Conservation (phyloP, 2,888 invertebrate species). For the Slavum lentiscoides region DNA sequence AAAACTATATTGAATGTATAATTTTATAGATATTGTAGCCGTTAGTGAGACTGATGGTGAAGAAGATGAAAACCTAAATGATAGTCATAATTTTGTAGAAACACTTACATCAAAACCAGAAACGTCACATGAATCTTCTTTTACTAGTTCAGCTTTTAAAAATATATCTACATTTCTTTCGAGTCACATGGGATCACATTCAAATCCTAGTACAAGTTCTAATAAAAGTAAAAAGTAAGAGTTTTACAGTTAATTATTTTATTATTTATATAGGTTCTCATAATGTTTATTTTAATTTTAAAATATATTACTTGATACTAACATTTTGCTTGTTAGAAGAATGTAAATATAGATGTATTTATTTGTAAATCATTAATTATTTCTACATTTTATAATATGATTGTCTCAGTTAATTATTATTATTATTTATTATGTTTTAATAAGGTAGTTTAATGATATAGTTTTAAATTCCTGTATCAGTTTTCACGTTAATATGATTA, state of each 20-base stretch:
- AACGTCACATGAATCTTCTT: constrained; percentile 57
- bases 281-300: not conserved
- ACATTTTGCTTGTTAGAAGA: no score
- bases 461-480: not conserved
- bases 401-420: no score
- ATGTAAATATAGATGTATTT: no score
- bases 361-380: no score
- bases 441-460: no score
- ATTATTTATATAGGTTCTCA: not conserved
- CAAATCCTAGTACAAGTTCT: constrained; percentile 24
- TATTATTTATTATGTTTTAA: no score
- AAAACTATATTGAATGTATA: not conserved
- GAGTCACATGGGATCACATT: constrained; percentile 41
- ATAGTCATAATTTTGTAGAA: constrained; percentile 55
- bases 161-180: constrained; percentile 55
- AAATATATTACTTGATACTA: no score
- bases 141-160: constrained; percentile 57
- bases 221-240: constrained; percentile 51
- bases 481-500: no score
- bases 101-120: constrained; percentile 55
- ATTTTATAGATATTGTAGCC: constrained; percentile 54
- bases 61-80: constrained; percentile 56
- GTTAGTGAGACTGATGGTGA: constrained; percentile 67
- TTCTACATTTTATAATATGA: no score
- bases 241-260: not conserved